These are phyloP conservation scores for Eupeodes luniger DNA, from an alignment of 2,888 invertebrate genomes.

Conservation along the genomic window DNA sequence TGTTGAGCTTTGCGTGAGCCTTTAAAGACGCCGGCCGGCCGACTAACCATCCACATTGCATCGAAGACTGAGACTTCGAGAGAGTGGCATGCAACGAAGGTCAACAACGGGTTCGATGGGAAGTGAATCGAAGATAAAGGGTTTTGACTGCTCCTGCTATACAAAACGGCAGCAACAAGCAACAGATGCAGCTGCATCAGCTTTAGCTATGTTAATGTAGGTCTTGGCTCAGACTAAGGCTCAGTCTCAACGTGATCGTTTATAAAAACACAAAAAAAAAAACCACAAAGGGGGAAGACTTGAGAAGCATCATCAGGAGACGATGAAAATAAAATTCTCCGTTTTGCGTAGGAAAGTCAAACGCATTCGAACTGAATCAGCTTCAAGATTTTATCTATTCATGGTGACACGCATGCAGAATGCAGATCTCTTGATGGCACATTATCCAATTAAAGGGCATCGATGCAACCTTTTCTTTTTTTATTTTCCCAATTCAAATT, in stretches of 20 bases:
- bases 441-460: conserved; percentile 73
- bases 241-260: neutral
- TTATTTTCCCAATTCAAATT: conserved; percentile 13
- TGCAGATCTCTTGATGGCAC: conserved; percentile 53
- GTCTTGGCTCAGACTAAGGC: conserved; percentile 30
- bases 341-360: conserved; percentile 37
- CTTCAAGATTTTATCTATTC: conserved; percentile 71
- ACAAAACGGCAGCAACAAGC: conserved; percentile 44
- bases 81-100: conserved; percentile 58
- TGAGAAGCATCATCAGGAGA: neutral
- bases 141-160: conserved; percentile 70
- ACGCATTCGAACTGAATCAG: conserved; percentile 71
- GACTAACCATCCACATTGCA: neutral
- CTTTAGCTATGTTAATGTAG: conserved; percentile 62
- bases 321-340: conserved; percentile 21
- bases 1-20: conserved; percentile 70
- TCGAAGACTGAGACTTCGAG: neutral
- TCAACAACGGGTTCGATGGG: conserved; percentile 66
- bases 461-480: conserved; percentile 46
- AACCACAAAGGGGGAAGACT: neutral
- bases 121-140: conserved; percentile 74
- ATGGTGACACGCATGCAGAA: conserved; percentile 72
- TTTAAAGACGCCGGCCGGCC: conserved; percentile 63
- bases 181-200: conserved; percentile 66
- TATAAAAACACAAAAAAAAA: neutral